Base-by-base conservation (phyloP, 2,797 vertebrate species). In the Chrysocyon brachyurus region DNA sequence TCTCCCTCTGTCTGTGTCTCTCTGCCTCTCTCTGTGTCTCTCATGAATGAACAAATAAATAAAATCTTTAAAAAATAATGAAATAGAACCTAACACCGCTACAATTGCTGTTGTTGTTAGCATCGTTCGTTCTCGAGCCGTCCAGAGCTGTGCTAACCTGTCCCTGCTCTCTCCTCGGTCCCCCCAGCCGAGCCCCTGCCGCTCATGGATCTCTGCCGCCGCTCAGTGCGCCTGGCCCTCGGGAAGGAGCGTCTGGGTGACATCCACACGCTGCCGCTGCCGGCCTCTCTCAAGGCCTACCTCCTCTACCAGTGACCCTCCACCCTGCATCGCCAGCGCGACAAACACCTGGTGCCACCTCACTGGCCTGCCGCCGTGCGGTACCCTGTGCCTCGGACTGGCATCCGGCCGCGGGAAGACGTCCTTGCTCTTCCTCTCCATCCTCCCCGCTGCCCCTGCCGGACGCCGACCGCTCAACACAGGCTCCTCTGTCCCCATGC, bases 251-350 rank as follows among this genome's bases (percentile, higher is more conserved):
- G 99, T 19, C 99, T 99, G 97, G 98, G 98, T 17, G 99, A 99
- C 98, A 99, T 99, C 98, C 99, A 99, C 36, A 96, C 98, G 0
- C 99, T 99, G 97, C 99, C 99, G 16, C 98, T 99, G 98, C 99
- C 99, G 0, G 99, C 99, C 49, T 99, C 99, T 91, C 99, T 99
- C 98, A 99, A 99, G 99, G 99, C 99, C 98, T 99, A 99, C 98
- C 99, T 99, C 98, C 99, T 99, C 94, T 99, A 99, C 99, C 99
- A 99, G 98, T 99, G 99, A 99, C 90, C 22, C 85, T 7, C 8
- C 0, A 14, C 49, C 77, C 82, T 49, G 96, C 96, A 95, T 6
- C 7, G 0, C 87, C 52, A 1, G 46, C 75, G 0, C 28, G 1
- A 49, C 24, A 3, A 52, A 21, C 57, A 22, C 8, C 3, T 63